These are phyloP conservation scores for Polietes domitor DNA, from an alignment of 2,888 invertebrate species.

Conservation along the genomic window DNA sequence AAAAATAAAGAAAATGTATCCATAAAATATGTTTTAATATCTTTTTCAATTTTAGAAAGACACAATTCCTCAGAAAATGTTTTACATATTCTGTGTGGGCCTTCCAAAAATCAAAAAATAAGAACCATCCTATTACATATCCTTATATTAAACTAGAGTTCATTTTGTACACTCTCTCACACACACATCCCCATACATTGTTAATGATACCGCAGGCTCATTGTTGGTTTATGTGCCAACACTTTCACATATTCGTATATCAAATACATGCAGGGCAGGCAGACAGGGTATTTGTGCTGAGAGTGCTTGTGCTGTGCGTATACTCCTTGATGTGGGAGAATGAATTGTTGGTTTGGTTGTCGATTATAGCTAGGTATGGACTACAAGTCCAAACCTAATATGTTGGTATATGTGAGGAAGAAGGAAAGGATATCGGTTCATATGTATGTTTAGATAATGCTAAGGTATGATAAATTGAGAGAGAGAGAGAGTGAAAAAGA, in stretches of 20 bases:
- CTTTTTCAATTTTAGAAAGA: too few relatives aligned
- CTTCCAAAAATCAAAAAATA: too few relatives aligned
- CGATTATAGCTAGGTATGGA: not conserved
- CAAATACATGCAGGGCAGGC: not conserved
- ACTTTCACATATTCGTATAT: not conserved
- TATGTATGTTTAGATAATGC: conserved; percentile 1
- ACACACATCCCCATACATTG: conserved; percentile 47
- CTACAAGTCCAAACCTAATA: too few relatives aligned
- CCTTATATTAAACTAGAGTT: not conserved
- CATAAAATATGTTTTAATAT: too few relatives aligned
- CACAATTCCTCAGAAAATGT: too few relatives aligned
- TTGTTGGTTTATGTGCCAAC: conserved; percentile 60
- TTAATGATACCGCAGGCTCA: conserved; percentile 58
- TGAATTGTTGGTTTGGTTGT: not conserved
- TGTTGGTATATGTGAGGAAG: not conserved
- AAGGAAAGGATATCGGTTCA: not conserved
- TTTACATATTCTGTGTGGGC: too few relatives aligned
- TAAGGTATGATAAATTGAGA: too few relatives aligned
- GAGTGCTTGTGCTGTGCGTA: not conserved
- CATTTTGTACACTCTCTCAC: conserved; percentile 17
- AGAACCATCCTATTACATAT: not conserved
- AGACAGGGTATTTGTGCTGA: conserved; percentile 13
- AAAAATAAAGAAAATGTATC: too few relatives aligned
- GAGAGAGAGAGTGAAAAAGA: too few relatives aligned
- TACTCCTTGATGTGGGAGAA: not conserved